These are phyloP conservation scores for Antedon mediterranea DNA, from an alignment of 53 echinoderm and acorn worm species.

Conservation along the genomic window DNA sequence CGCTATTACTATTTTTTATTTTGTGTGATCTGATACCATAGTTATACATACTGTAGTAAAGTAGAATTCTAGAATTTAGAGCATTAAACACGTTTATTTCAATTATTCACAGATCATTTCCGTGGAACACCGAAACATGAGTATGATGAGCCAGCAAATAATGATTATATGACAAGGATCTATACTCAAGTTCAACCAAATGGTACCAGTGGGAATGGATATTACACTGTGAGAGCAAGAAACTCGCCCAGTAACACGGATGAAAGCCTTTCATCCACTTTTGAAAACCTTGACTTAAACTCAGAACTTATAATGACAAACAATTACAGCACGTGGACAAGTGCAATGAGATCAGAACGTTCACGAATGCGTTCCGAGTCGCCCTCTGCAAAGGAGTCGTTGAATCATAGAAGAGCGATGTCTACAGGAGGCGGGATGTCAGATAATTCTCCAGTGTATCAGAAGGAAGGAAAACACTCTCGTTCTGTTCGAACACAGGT, in stretches of 20 bases:
- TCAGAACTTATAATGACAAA: not conserved
- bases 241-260: not conserved
- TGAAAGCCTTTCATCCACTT: not conserved
- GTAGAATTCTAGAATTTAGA: no score
- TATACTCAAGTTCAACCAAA: not conserved
- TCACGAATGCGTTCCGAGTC: not conserved
- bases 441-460: not conserved
- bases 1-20: no score
- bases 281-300: not conserved
- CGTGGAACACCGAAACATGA: no score
- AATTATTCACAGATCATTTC: no score
- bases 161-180: not conserved
- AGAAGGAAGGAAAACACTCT: not conserved
- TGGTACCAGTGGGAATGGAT: not conserved
- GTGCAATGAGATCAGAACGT: not conserved
- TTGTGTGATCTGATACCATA: no score
- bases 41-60: no score
- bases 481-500: not conserved
- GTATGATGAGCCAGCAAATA: no score
- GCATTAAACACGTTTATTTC: no score
- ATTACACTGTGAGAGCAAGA: not conserved
- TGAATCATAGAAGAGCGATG: not conserved
- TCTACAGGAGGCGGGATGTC: not conserved
- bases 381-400: not conserved
- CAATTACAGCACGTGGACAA: not conserved